phyloP scores from a whole-genome alignment of 2,113 vertebrate genomes.

The Pterocles burchelli region DNA sequence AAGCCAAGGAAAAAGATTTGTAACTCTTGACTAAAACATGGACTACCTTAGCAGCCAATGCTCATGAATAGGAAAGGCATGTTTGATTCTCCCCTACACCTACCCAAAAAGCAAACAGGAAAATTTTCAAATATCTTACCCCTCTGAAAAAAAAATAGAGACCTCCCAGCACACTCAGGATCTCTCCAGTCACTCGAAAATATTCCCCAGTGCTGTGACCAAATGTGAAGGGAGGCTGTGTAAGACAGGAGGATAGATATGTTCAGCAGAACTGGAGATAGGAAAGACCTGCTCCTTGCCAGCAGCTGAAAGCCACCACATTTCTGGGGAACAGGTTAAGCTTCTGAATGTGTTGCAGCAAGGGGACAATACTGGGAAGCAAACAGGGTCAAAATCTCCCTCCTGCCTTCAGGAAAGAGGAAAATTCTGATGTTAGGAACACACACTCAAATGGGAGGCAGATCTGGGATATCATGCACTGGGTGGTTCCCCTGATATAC shows the following conservation, averaged over 20 bases:
- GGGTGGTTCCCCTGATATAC: background rate
- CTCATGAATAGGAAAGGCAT: background rate
- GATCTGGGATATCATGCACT: background rate
- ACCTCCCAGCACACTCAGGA: conserved; percentile 79
- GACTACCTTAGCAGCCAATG: background rate
- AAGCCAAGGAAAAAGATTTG: background rate
- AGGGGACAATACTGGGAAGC: background rate
- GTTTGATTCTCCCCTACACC: background rate
- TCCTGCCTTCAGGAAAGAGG: background rate
- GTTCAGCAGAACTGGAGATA: background rate
- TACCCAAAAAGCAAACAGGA: background rate
- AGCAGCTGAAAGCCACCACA: background rate
- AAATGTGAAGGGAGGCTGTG: conserved; percentile 79
- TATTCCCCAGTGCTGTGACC: conserved; percentile 64
- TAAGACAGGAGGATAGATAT: background rate
- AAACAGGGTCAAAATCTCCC: background rate
- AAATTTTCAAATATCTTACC: conserved; percentile 75
- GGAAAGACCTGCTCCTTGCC: background rate
- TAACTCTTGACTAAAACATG: background rate
- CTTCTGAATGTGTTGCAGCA: background rate
- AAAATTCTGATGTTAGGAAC: background rate
- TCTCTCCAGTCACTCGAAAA: conserved; percentile 81
- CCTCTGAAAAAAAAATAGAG: conserved; percentile 87
- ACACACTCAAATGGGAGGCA: background rate
- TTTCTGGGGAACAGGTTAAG: background rate